phyloP scores from a whole-genome alignment of 2,888 invertebrate species.

The Troilus luridus region DNA sequence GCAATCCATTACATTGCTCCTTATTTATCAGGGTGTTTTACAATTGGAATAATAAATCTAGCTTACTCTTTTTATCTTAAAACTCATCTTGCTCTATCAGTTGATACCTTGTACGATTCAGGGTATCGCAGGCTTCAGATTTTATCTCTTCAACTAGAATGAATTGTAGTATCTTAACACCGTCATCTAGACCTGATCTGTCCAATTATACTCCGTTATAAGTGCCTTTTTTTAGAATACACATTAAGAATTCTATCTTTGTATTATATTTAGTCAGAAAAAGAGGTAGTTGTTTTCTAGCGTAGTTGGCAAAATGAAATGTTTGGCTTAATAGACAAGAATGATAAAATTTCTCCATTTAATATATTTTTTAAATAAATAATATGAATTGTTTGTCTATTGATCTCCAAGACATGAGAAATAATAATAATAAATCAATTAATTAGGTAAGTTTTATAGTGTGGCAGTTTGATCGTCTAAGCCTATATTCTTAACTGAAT shows the following conservation, averaged over 20 bases:
- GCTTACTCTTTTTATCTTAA: not conserved
- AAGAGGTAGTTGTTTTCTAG: too few species aligned
- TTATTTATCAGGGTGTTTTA: not conserved
- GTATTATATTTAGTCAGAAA: not conserved
- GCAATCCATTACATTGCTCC: not conserved
- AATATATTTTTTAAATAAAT: too few species aligned
- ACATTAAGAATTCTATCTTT: not conserved
- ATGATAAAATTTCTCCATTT: too few species aligned
- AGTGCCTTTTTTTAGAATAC: not conserved
- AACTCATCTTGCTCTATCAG: not conserved
- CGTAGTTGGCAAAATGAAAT: too few species aligned
- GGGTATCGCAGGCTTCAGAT: not conserved
- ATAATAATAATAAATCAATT: too few species aligned
- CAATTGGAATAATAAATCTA: not conserved
- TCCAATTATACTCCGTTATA: not conserved
- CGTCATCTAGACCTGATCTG: not conserved
- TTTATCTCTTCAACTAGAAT: not conserved
- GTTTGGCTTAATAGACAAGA: too few species aligned
- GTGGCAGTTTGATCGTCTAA: too few species aligned
- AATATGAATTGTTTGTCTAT: too few species aligned
- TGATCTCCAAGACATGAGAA: too few species aligned
- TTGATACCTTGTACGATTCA: not conserved
- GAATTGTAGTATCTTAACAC: not conserved
- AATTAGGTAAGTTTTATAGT: too few species aligned
- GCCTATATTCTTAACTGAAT: too few species aligned